phyloP scores from a whole-genome alignment of 2,888 invertebrate species.

The Cheilosia urbana region DNA sequence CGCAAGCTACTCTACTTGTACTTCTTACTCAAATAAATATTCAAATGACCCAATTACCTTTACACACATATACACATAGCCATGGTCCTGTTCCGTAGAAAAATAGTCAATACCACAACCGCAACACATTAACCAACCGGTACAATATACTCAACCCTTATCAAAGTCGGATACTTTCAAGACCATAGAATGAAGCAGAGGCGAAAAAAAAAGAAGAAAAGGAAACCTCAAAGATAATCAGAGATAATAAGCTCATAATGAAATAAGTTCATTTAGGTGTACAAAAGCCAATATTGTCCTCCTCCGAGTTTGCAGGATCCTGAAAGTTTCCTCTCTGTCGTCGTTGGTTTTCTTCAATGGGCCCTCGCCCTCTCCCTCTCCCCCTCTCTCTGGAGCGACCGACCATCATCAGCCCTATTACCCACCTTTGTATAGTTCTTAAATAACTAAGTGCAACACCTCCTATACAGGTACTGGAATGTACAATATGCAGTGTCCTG shows the following conservation, averaged over 20 bases:
- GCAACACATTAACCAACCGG: not conserved
- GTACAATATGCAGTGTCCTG: slow-evolving; percentile 28
- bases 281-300: slow-evolving; percentile 72
- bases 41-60: not conserved
- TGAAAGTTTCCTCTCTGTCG: slow-evolving; percentile 38
- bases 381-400: not conserved
- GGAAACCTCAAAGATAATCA: slow-evolving; percentile 61
- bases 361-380: too few relatives aligned
- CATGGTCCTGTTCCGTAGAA: not conserved
- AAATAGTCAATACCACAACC: not conserved
- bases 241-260: slow-evolving; percentile 71
- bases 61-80: not conserved
- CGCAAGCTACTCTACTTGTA: too few relatives aligned
- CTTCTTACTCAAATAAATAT: too few relatives aligned
- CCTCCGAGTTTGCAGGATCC: slow-evolving; percentile 1
- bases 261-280: slow-evolving; percentile 72
- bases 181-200: not conserved
- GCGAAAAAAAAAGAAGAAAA: not conserved
- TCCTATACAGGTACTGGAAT: slow-evolving; percentile 28
- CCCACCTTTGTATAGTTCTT: slow-evolving; percentile 25
- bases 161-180: slow-evolving; percentile 22
- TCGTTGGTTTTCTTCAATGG: slow-evolving; percentile 19
- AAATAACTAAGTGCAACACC: slow-evolving; percentile 63
- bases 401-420: slow-evolving; percentile 10
- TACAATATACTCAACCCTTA: not conserved